phyloP scores from a whole-genome alignment of 2,888 invertebrate species.

The Alentia gelatinosa region DNA sequence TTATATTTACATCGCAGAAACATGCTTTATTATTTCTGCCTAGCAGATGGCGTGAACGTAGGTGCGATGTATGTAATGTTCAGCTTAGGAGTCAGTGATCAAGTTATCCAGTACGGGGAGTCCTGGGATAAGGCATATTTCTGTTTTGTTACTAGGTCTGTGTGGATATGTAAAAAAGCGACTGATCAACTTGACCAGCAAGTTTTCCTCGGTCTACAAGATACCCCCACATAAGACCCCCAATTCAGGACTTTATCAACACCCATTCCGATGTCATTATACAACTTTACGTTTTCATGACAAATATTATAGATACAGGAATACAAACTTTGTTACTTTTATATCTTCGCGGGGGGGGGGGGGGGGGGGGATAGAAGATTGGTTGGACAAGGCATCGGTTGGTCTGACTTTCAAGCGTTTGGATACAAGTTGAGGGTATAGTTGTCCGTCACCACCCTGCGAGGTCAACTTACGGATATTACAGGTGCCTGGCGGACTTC shows the following conservation, averaged over 20 bases:
- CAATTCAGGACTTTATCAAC: not conserved
- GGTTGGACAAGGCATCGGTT: not conserved
- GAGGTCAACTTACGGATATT: not conserved
- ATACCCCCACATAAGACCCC: not conserved
- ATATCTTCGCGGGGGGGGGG: too few relatives aligned
- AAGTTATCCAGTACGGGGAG: too few relatives aligned
- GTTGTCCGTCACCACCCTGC: not conserved
- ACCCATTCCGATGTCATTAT: not conserved
- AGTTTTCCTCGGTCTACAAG: not conserved
- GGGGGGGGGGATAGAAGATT: not conserved
- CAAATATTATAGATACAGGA: not conserved
- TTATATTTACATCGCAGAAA: not conserved
- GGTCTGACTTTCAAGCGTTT: not conserved
- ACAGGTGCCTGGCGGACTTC: not conserved
- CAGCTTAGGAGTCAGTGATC: too few relatives aligned
- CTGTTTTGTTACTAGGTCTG: not conserved
- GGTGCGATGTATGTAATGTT: too few relatives aligned
- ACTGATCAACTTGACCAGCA: not conserved
- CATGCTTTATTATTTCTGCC: not conserved
- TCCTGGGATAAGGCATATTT: not conserved
- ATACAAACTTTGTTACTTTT: not conserved
- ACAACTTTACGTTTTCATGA: not conserved
- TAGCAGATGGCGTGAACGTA: not conserved
- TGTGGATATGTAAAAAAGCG: not conserved
- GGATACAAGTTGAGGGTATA: not conserved